phyloP scores from a whole-genome alignment of 2,113 vertebrate genomes.

The Nanger granti region DNA sequence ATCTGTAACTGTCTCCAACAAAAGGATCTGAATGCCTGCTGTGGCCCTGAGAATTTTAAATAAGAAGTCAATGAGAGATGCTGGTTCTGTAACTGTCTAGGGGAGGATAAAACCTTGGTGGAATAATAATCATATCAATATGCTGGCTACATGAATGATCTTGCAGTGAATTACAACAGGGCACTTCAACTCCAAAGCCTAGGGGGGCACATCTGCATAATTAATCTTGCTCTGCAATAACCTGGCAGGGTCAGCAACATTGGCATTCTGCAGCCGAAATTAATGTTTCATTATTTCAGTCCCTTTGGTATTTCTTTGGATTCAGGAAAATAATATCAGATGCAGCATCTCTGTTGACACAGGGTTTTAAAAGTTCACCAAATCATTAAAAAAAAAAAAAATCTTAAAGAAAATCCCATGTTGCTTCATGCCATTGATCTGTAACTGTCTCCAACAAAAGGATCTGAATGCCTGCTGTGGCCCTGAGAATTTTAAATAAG shows the following conservation, averaged over 20 bases:
- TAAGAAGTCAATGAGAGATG: slow-evolving; percentile 68
- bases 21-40: slow-evolving; percentile 11
- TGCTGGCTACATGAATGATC: slow-evolving; percentile 47
- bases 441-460: slow-evolving; percentile 42
- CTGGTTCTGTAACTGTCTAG: slow-evolving; percentile 59
- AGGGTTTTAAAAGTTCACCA: neutral
- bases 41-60: slow-evolving; percentile 64
- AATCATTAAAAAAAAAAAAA: neutral
- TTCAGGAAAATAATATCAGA: slow-evolving; percentile 45
- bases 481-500: slow-evolving; percentile 68
- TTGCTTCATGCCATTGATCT: slow-evolving; percentile 39
- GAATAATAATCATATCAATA: slow-evolving; percentile 71
- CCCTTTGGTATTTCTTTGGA: slow-evolving; percentile 20
- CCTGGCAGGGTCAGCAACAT: slow-evolving; percentile 30
- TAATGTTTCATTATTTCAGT: slow-evolving; percentile 49
- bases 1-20: slow-evolving; percentile 45
- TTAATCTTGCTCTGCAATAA: slow-evolving; percentile 60
- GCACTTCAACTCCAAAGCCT: slow-evolving; percentile 43
- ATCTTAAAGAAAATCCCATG: slow-evolving; percentile 35
- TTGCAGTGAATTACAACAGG: slow-evolving; percentile 61
- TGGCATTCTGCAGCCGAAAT: neutral
- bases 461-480: neutral
- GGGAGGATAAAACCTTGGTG: slow-evolving; percentile 29
- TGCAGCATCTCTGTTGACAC: slow-evolving; percentile 12
- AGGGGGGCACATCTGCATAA: slow-evolving; percentile 53